These are phyloP conservation scores for Odontothrips loti DNA, from an alignment of 2,888 invertebrate genomes.

Conservation along the genomic window DNA sequence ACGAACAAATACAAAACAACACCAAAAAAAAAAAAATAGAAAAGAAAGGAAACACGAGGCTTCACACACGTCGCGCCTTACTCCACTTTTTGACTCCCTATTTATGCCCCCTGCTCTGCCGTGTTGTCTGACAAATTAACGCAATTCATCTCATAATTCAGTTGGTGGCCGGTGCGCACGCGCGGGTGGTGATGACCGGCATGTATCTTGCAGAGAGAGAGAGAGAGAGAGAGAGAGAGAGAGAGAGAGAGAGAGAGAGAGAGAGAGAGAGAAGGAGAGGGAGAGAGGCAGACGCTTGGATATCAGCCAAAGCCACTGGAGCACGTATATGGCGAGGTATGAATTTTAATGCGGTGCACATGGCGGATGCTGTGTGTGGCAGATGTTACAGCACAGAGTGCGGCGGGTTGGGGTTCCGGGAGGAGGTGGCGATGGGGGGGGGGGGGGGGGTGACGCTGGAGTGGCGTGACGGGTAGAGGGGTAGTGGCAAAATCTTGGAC, in stretches of 20 bases:
- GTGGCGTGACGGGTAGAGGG: background rate
- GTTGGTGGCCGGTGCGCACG: background rate
- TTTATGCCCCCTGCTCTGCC: no score
- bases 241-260: conserved; percentile 28
- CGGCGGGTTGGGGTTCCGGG: background rate
- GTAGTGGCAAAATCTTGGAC: background rate
- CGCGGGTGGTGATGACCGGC: background rate
- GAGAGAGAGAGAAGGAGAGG: conserved; percentile 28
- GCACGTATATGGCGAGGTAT: conserved; percentile 21
- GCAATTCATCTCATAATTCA: background rate
- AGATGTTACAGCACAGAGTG: background rate
- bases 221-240: conserved; percentile 1
- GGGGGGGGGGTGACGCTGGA: background rate
- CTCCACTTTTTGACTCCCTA: no score
- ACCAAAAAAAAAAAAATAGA: no score
- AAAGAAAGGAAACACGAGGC: no score
- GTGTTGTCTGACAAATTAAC: background rate
- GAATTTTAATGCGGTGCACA: conserved; percentile 11
- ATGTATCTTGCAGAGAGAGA: background rate
- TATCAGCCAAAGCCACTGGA: conserved; percentile 22
- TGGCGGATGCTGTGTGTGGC: background rate
- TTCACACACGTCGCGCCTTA: no score
- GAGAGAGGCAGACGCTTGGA: conserved; percentile 10
- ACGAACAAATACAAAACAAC: no score
- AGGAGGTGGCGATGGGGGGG: background rate